Base-by-base conservation (phyloP, 2,113 vertebrate genomes). In the Ptyas mucosa region DNA sequence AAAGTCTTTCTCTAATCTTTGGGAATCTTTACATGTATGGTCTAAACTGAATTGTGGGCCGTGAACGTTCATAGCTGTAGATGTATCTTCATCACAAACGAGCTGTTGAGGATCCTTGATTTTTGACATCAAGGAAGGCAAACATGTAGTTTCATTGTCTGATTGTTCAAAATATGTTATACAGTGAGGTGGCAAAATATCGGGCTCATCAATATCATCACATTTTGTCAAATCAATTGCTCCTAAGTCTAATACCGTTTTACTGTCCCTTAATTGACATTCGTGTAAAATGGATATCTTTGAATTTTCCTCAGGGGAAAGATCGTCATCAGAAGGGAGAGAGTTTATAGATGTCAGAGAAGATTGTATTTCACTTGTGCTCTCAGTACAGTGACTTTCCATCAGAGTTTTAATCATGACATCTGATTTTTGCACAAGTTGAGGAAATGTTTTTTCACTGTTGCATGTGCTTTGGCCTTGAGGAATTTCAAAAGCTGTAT, bases 321-420 rank as follows among this genome's bases (percentile, higher is more conserved):
- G 95, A 93, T 99, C 99, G 90, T 99, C 99, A 94, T 99, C 99
- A 88, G 99, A 99, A 91, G 99, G 99, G 57, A 99, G 96, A 39
- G 99, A 99, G 95, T 99, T 99, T 96, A 99, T 99, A 54, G 99
- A 99, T n/a, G 99, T 99, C 92, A 99, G 97, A 43, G 99, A 99
- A 58, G 99, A 99, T 94, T 99, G 99, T 94, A 99, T 99, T 95
- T 98, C 99, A 94, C 98, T 99, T 20, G 98, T 98, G 94, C 98
- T 99, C 96, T 99, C 99, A 29, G 98, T 98, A 95, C 97, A 98
- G 57, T 98, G 97, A 92, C 96, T 97, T 93, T 98, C 99, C 91
- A 97, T 69, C 49, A 97, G 85, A 6, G 96, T 96, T 95, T 97
- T 97, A 89, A 97, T 91, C 94, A 97, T 98, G 91, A 94, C 98